Base-by-base conservation (phyloP, 2,888 invertebrate genomes). In the Thelaira solivaga region DNA sequence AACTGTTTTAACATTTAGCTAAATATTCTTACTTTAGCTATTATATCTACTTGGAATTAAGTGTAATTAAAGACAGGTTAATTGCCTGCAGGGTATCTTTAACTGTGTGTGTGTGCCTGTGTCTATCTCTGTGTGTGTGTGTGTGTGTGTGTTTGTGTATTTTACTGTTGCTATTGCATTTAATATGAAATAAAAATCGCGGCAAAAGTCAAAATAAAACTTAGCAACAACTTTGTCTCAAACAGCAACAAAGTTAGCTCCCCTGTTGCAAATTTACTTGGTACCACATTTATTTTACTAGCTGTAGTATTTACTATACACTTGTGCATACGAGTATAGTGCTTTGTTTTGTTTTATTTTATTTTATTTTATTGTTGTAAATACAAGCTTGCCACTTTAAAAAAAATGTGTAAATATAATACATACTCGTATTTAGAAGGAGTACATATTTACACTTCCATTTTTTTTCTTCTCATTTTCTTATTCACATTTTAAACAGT, bases 321-420 rank as follows among this genome's bases (percentile, higher is more conserved):
- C 57, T 68, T 34, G 47, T 57, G 55, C 29, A 18, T 18, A 18
- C 20, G 49, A 24, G n/a, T n/a, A n/a, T n/a, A n/a, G n/a, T n/a
- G n/a, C n/a, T n/a, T n/a, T 49, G 4, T 36, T 62, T 47, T 6
- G n/a, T n/a, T n/a, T n/a, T n/a, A n/a, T n/a, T 69, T 57, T 24
- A 13, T 20, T 20, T 45, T 34, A 65, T 55, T 69, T 59, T 68
- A 49, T 57, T 69, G 47, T 72, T 62, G 36, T 45, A 55, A 62
- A 51, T 43, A 36, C 13, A 53, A 53, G 24, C 49, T 4, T 16
- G 43, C 45, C n/a, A n/a, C n/a, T n/a, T n/a, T n/a, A n/a, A n/a
- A n/a, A 29, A 43, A 61, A 43, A 41, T 53, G 39, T 41, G 10
- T 31, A 59, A n/a, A n/a, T n/a, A n/a, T n/a, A n/a, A n/a, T n/a